Percentiles rank a stretch among this genome's conserved stretches.
phyloP scores from a whole-genome alignment of 2,888 invertebrate species.

The Cantharis flavilabris region DNA sequence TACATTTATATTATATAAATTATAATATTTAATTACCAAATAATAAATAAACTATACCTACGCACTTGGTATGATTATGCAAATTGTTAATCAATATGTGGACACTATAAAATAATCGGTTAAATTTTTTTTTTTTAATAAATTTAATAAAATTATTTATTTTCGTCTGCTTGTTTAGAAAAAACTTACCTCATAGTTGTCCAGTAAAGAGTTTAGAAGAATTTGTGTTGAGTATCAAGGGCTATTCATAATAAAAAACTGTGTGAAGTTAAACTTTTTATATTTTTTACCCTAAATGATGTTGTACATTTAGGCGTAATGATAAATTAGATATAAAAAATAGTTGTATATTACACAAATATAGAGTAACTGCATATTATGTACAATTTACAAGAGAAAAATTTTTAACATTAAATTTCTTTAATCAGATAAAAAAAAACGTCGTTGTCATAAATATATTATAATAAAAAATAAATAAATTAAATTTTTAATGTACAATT shows the following conservation, averaged over 20 bases:
- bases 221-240: neutral
- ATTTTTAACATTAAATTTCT: neutral
- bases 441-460: constrained; percentile 3
- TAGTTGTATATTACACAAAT: neutral
- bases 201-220: neutral
- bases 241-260: neutral
- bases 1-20: neutral
- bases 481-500: constrained; percentile 9
- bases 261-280: neutral
- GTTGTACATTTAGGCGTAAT: neutral
- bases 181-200: neutral
- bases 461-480: constrained; percentile 13
- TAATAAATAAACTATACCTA: neutral
- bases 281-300: neutral
- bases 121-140: too few relatives aligned
- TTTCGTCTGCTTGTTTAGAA: too few relatives aligned
- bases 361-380: neutral
- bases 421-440: neutral
- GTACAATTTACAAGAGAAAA: neutral
- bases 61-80: neutral
- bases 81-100: neutral
- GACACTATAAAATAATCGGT: neutral
- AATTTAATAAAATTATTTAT: too few relatives aligned
- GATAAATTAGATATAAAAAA: neutral
- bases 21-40: neutral